Percentiles rank a stretch among this genome's conserved stretches.
These are phyloP conservation scores for Rhadina sibilatrix DNA, from an alignment of 2,113 vertebrate genomes.

Conservation along the genomic window DNA sequence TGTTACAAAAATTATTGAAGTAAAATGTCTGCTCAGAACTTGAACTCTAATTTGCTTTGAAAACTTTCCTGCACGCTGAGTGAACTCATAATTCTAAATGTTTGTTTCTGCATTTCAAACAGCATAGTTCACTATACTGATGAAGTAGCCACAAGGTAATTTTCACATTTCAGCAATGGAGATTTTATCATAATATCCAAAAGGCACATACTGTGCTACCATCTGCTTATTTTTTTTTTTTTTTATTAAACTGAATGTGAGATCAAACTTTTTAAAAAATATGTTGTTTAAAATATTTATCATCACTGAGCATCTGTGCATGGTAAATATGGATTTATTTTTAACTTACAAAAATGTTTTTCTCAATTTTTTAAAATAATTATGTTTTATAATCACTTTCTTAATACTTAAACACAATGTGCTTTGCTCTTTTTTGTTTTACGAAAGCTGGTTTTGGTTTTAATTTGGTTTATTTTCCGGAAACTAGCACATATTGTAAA, in stretches of 20 bases:
- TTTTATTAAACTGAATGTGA: conserved; percentile 18
- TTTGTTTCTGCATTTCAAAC: conserved; percentile 39
- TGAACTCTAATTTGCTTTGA: conserved; percentile 11
- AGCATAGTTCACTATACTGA: not conserved
- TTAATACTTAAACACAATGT: not conserved
- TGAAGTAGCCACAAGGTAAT: conserved; percentile 45
- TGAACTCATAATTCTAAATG: conserved; percentile 11
- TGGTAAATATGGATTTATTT: not conserved
- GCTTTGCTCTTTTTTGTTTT: not conserved
- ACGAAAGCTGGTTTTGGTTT: not conserved
- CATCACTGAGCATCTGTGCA: not conserved
- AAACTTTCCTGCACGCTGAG: not conserved
- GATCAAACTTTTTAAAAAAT: not conserved
- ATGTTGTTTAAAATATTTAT: conserved; percentile 39
- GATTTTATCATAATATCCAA: conserved; percentile 29
- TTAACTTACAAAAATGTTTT: not conserved
- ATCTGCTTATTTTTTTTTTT: conserved; percentile 61
- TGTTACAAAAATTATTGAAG: not conserved
- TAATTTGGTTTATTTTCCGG: not conserved
- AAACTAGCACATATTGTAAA: not conserved
- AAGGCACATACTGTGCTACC: conserved; percentile 42
- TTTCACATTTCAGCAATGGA: conserved; percentile 31
- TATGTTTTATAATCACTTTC: not conserved
- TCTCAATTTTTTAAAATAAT: not conserved
- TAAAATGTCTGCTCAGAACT: not conserved